These are phyloP conservation scores for Antitype chi DNA, from an alignment of 2,888 invertebrate species.

Conservation along the genomic window DNA sequence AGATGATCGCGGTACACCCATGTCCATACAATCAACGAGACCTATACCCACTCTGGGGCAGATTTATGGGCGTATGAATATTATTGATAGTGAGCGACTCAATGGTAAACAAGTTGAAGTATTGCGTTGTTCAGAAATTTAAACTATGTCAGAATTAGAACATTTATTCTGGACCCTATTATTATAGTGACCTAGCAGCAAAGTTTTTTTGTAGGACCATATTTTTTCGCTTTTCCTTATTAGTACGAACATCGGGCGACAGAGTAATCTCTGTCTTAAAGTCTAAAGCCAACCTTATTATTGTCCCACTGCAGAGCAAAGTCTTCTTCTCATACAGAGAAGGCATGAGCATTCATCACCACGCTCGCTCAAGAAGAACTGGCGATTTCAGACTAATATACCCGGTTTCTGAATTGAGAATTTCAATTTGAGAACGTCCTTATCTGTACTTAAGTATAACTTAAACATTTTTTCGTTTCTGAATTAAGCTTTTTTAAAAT, in stretches of 20 bases:
- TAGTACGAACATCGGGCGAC: neutral
- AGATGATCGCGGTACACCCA: slow-evolving; percentile 63
- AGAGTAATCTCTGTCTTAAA: too few species aligned
- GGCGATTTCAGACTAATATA: too few species aligned
- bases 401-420: too few species aligned
- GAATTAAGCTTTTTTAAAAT: too few species aligned
- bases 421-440: too few species aligned
- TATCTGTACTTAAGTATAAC: too few species aligned
- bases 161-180: neutral
- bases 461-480: too few species aligned
- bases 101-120: slow-evolving; percentile 70
- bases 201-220: neutral
- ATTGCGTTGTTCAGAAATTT: slow-evolving; percentile 19
- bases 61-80: slow-evolving; percentile 70
- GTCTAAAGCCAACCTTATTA: too few species aligned
- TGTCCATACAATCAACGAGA: slow-evolving; percentile 68
- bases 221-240: neutral
- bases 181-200: neutral
- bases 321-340: too few species aligned
- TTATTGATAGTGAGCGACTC: slow-evolving; percentile 69
- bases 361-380: too few species aligned
- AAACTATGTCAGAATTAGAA: slow-evolving; percentile 2
- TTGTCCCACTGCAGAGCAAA: too few species aligned
- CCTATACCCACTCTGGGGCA: slow-evolving; percentile 78
- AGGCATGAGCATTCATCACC: too few species aligned